Conservation (phyloP, 2,888 invertebrate genomes). For the Amphipoea lucens region DNA sequence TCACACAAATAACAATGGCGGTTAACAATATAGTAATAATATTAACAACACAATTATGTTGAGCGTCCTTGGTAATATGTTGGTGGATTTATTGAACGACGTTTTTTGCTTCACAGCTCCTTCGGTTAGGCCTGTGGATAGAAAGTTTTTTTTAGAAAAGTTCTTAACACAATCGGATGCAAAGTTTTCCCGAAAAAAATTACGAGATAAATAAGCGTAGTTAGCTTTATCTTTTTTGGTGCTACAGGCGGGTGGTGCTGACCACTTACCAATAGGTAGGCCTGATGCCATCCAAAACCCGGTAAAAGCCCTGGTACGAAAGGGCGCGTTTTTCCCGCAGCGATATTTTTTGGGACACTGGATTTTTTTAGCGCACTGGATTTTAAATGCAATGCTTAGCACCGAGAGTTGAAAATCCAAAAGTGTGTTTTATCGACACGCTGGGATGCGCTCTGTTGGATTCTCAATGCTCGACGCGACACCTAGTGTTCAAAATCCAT, state of each 20-base stretch:
- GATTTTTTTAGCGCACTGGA: too few relatives aligned
- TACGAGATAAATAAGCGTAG: not conserved
- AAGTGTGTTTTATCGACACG: not conserved
- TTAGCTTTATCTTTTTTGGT: too few relatives aligned
- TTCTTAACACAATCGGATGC: not conserved
- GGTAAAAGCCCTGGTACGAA: not conserved
- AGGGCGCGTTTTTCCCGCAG: too few relatives aligned
- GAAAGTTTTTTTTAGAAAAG: not conserved
- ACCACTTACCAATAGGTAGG: too few relatives aligned
- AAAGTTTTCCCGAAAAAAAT: not conserved
- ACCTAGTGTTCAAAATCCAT: not conserved
- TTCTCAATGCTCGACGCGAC: not conserved
- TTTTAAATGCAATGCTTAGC: too few relatives aligned
- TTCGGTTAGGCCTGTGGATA: slow-evolving; percentile 63
- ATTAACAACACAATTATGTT: slow-evolving; percentile 37
- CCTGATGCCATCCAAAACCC: not conserved
- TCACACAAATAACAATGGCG: slow-evolving; percentile 34
- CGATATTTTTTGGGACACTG: too few relatives aligned
- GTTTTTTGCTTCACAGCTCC: slow-evolving; percentile 65
- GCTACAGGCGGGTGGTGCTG: too few relatives aligned
- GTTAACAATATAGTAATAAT: slow-evolving; percentile 40
- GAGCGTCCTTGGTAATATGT: slow-evolving; percentile 30
- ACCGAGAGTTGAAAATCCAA: too few relatives aligned
- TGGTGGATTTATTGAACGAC: slow-evolving; percentile 36
- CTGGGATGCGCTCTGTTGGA: not conserved